A percentile compares a stretch with the other conserved stretches of the same genome.
These are phyloP conservation scores for Odocoileus hemionus DNA, from an alignment of 2,113 vertebrate genomes.

Conservation along the genomic window DNA sequence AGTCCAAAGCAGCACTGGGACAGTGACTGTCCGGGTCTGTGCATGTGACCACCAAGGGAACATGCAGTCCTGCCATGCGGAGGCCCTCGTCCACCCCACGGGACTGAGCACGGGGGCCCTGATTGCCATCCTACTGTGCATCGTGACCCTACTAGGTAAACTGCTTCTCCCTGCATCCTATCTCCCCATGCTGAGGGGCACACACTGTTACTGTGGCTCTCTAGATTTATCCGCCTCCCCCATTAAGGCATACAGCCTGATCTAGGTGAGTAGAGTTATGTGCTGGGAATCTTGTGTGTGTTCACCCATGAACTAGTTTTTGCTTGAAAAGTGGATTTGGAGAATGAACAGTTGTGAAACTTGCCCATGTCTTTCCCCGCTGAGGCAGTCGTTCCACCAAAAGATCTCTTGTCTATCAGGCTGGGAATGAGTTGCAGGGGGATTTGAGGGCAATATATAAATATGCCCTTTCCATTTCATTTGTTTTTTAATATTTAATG, in stretches of 20 bases:
- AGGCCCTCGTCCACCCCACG: constrained; percentile 90
- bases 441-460: neutral
- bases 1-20: constrained; percentile 94
- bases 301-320: constrained; percentile 31
- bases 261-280: constrained; percentile 66
- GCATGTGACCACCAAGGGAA: constrained; percentile 94
- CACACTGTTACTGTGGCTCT: constrained; percentile 63
- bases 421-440: neutral
- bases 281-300: constrained; percentile 38
- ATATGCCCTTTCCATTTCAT: neutral
- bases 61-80: constrained; percentile 93
- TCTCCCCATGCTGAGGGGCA: constrained; percentile 47
- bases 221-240: constrained; percentile 65
- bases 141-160: constrained; percentile 95
- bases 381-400: neutral
- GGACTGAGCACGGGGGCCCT: constrained; percentile 96
- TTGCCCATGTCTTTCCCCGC: neutral
- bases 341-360: constrained; percentile 32
- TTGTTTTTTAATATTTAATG: constrained; percentile 37
- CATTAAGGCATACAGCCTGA: constrained; percentile 59
- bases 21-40: constrained; percentile 92
- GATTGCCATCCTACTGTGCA: constrained; percentile 95
- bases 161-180: constrained; percentile 69
- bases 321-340: constrained; percentile 42
- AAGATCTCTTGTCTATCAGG: neutral